A percentile compares a stretch with the other conserved stretches of the same genome.
These are phyloP conservation scores for Montifringilla adamsi DNA, from an alignment of 2,113 vertebrate species.

Conservation along the genomic window DNA sequence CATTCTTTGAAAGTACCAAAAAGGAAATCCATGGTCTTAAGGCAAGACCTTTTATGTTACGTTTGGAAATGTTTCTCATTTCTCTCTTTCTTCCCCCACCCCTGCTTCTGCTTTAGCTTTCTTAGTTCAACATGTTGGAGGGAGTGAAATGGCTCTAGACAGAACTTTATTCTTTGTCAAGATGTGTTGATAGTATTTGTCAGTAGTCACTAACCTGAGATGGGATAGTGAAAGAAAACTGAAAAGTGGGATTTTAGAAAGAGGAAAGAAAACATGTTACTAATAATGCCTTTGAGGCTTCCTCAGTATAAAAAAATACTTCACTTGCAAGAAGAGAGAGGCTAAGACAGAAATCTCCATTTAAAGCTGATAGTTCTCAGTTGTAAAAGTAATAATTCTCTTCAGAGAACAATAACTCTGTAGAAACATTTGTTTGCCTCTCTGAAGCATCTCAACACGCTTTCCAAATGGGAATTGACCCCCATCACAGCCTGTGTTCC, in stretches of 20 bases:
- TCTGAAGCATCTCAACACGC: background rate
- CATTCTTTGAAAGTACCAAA: conserved; percentile 83
- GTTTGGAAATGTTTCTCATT: conserved; percentile 73
- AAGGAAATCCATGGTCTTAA: conserved; percentile 81
- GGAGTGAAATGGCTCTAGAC: conserved; percentile 59
- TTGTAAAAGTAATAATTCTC: conserved; percentile 34
- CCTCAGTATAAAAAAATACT: background rate
- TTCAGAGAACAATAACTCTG: conserved; percentile 11
- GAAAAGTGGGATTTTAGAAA: conserved; percentile 31
- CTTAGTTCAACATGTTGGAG: conserved; percentile 47
- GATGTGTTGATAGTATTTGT: conserved; percentile 65
- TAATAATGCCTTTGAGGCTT: conserved; percentile 57
- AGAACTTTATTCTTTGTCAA: conserved; percentile 41
- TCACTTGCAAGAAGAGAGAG: background rate
- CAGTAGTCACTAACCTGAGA: conserved; percentile 61
- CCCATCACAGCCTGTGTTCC: background rate
- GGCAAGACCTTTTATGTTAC: conserved; percentile 78
- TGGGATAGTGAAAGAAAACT: conserved; percentile 31
- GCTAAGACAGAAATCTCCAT: conserved; percentile 20
- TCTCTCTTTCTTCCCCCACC: conserved; percentile 18
- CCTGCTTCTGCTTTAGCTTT: conserved; percentile 1
- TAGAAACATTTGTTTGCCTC: background rate
- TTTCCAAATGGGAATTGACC: conserved; percentile 27
- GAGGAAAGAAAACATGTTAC: conserved; percentile 22
- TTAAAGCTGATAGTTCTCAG: background rate